These are phyloP conservation scores for Seira ritae DNA, from an alignment of 2,888 invertebrate genomes.

Conservation along the genomic window DNA sequence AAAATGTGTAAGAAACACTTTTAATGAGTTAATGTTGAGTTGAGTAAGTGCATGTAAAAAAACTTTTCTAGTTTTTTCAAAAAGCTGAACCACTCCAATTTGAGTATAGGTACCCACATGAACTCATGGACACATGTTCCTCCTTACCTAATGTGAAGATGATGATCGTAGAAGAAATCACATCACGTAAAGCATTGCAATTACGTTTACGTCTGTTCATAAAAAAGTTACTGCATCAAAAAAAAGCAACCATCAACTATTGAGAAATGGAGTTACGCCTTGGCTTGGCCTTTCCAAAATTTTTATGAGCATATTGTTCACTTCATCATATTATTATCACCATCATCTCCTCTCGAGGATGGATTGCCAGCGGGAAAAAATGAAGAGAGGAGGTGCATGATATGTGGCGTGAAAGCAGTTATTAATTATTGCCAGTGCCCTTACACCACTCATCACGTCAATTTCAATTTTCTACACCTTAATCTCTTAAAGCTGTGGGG, in stretches of 20 bases:
- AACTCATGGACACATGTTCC: too few species aligned
- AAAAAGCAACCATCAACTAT: too few species aligned
- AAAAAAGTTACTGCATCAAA: neutral
- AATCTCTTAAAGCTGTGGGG: conserved; percentile 63
- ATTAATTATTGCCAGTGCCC: conserved; percentile 66
- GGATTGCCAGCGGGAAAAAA: neutral
- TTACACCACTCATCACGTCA: conserved; percentile 71
- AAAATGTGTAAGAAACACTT: too few species aligned
- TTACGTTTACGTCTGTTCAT: neutral
- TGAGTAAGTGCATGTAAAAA: too few species aligned
- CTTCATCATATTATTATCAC: too few species aligned
- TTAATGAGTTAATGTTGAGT: too few species aligned
- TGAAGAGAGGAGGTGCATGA: neutral
- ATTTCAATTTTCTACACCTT: conserved; percentile 70
- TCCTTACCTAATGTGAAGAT: neutral
- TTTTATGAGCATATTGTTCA: conserved; percentile 5
- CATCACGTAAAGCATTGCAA: neutral
- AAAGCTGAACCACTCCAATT: too few species aligned
- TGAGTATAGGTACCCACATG: too few species aligned
- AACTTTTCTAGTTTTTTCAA: too few species aligned
- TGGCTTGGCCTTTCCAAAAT: neutral
- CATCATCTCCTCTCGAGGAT: conserved; percentile 27
- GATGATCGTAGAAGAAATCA: neutral
- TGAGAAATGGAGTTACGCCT: neutral
- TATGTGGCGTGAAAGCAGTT: conserved; percentile 54